Conservation (phyloP, 2,113 vertebrate species). For the Elaphurus davidianus region DNA sequence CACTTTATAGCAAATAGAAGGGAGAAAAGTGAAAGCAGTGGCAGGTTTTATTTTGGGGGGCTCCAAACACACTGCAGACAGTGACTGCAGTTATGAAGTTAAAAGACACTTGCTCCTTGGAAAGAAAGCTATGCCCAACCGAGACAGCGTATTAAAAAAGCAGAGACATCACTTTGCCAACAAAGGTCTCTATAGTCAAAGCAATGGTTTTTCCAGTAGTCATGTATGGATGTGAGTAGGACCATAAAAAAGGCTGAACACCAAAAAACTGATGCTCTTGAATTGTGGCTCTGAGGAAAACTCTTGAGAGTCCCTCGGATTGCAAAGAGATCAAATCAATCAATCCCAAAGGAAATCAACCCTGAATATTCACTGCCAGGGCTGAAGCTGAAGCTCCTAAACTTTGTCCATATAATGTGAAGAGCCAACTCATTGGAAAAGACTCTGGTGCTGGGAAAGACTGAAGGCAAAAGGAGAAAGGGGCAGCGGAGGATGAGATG, state of each 20-base stretch:
- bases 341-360: background rate
- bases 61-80: background rate
- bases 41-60: background rate
- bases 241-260: background rate
- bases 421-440: background rate
- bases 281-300: background rate
- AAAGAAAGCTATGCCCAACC: background rate
- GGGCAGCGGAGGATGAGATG: background rate
- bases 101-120: background rate
- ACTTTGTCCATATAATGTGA: background rate
- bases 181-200: background rate
- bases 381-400: background rate
- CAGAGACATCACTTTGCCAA: background rate
- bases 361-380: background rate
- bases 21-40: background rate
- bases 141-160: background rate
- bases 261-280: background rate
- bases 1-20: background rate
- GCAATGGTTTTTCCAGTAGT: background rate
- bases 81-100: background rate
- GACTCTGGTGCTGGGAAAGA: background rate
- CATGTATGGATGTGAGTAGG: background rate
- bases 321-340: background rate
- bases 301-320: background rate
- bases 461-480: background rate